Percentiles rank a stretch among this genome's conserved stretches.
These are phyloP conservation scores for Caenorhabditis angaria DNA, from an alignment of 2,888 invertebrate species.

Conservation along the genomic window DNA sequence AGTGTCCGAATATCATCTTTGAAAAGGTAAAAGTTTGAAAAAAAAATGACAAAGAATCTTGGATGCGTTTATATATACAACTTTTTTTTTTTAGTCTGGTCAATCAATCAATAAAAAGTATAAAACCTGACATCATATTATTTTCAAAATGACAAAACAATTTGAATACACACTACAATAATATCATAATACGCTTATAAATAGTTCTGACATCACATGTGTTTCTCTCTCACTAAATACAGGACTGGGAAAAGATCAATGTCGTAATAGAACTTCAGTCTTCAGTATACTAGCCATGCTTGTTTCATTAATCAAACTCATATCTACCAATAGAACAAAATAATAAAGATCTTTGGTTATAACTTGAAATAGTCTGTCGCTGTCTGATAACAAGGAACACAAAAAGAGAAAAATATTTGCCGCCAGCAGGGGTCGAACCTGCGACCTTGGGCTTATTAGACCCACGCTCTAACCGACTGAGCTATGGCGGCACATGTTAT, in stretches of 20 bases:
- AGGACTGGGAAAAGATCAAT: too few relatives aligned
- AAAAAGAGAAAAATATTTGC: conserved; percentile 66
- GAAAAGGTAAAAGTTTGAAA: background rate
- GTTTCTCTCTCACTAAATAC: too few relatives aligned
- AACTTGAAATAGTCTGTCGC: background rate
- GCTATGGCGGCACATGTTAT: conserved; percentile 62
- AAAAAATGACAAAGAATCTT: background rate
- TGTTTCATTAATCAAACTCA: background rate
- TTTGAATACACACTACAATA: too few relatives aligned
- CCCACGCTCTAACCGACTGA: conserved; percentile 72
- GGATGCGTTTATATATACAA: background rate
- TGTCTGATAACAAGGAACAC: background rate
- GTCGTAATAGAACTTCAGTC: background rate
- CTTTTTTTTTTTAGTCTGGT: background rate
- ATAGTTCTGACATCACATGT: too few relatives aligned
- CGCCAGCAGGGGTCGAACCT: conserved; percentile 71
- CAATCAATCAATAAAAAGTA: too few relatives aligned
- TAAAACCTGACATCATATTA: too few relatives aligned
- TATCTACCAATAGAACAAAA: background rate
- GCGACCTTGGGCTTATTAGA: conserved; percentile 72
- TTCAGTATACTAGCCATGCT: background rate
- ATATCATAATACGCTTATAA: too few relatives aligned
- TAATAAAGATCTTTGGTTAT: background rate
- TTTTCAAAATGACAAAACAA: too few relatives aligned
- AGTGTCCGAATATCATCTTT: background rate